These are phyloP conservation scores for Criorhina ranunculi DNA, from an alignment of 2,888 invertebrate genomes.

Conservation along the genomic window DNA sequence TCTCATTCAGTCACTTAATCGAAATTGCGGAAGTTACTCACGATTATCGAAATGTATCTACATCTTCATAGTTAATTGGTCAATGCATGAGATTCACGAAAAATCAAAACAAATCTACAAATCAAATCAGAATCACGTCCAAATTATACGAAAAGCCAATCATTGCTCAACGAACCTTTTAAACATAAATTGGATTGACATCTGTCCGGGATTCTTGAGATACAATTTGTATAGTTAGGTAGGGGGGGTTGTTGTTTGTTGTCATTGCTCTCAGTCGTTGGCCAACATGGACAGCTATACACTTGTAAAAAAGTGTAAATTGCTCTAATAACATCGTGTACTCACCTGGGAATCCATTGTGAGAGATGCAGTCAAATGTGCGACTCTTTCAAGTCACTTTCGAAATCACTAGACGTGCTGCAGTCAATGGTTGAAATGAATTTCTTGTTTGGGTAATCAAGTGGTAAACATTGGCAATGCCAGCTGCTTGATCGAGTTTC, in stretches of 20 bases:
- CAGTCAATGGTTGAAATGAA: constrained; percentile 18
- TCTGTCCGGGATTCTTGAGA: constrained; percentile 44
- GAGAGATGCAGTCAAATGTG: constrained; percentile 61
- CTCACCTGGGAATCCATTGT: constrained; percentile 68
- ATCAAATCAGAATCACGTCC: constrained; percentile 30
- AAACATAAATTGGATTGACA: constrained; percentile 50
- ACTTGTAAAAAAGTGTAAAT: constrained; percentile 68
- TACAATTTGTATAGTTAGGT: constrained; percentile 56
- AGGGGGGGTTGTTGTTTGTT: constrained; percentile 12
- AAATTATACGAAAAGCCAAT: constrained; percentile 51
- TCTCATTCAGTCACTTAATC: constrained; percentile 27
- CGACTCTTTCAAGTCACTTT: constrained; percentile 26
- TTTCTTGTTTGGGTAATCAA: constrained; percentile 53
- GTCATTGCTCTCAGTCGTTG: neutral
- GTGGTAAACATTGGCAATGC: constrained; percentile 32
- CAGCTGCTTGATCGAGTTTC: constrained; percentile 37
- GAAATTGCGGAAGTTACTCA: constrained; percentile 47
- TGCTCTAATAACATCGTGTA: constrained; percentile 71
- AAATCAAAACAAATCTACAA: constrained; percentile 1
- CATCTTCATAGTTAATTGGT: neutral
- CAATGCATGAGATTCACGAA: constrained; percentile 26
- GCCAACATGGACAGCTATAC: constrained; percentile 4
- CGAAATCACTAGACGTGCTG: constrained; percentile 22
- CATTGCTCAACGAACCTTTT: constrained; percentile 48
- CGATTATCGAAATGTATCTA: constrained; percentile 11